phyloP scores from a whole-genome alignment of 1,140 invertebrate genomes.

The Drosophila arizonae region DNA sequence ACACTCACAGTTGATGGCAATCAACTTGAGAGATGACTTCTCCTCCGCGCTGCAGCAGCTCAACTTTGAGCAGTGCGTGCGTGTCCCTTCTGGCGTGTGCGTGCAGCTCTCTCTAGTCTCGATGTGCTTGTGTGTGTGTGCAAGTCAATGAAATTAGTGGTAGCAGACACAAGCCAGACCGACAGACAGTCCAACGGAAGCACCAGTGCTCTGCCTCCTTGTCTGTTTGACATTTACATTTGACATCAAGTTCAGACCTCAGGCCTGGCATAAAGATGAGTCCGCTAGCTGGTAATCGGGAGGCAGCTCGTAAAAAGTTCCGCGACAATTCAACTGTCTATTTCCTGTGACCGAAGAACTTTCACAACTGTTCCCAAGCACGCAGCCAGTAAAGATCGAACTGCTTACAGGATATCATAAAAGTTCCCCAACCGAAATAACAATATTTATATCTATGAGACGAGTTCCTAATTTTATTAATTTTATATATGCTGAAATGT shows the following conservation, averaged over 20 bases:
- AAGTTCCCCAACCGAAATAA: neutral
- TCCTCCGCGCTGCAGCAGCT: slow-evolving; percentile 12
- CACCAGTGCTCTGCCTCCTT: slow-evolving; percentile 49
- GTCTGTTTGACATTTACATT: slow-evolving; percentile 71
- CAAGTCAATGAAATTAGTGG: slow-evolving; percentile 77
- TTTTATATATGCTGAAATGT: neutral
- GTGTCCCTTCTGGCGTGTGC: slow-evolving; percentile 26
- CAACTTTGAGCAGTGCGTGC: slow-evolving; percentile 27
- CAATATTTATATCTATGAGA: neutral
- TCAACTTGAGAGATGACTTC: slow-evolving; percentile 43
- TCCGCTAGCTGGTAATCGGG: slow-evolving; percentile 55
- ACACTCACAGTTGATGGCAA: slow-evolving; percentile 59
- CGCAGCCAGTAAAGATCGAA: neutral
- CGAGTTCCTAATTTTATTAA: neutral
- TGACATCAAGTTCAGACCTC: neutral
- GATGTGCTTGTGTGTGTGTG: slow-evolving; percentile 17
- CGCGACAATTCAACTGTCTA: slow-evolving; percentile 27
- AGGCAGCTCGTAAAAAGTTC: slow-evolving; percentile 28
- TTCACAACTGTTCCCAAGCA: neutral
- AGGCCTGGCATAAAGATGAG: slow-evolving; percentile 45
- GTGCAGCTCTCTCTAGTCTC: slow-evolving; percentile 46
- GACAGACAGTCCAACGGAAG: slow-evolving; percentile 47
- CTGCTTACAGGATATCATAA: slow-evolving; percentile 2
- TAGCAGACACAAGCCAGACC: slow-evolving; percentile 31
- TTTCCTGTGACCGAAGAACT: slow-evolving; percentile 21